Evolutionary conservation across 1,140 invertebrate genomes (phyloP).

Genomic region (Antheraea pernyi): DNA sequence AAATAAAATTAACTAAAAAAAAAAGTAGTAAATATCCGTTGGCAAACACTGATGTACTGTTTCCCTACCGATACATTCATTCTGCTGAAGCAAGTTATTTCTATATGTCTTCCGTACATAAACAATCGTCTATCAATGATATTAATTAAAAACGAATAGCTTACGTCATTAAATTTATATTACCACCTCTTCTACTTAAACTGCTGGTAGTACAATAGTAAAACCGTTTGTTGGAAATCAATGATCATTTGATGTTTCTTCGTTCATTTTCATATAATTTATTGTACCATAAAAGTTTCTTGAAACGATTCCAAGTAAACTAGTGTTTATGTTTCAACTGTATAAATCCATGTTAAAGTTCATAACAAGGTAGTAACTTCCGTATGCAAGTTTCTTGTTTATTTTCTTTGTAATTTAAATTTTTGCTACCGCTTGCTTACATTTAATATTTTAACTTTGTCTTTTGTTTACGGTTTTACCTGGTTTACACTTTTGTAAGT

Average conservation of each 20-base stretch:
- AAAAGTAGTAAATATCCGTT: too few species aligned
- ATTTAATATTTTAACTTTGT: conserved; percentile 9
- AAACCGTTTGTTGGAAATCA: background rate
- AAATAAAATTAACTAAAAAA: too few species aligned
- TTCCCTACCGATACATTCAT: too few species aligned
- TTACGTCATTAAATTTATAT: too few species aligned
- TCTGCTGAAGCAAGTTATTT: too few species aligned
- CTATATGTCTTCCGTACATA: too few species aligned
- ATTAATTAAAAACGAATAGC: too few species aligned
- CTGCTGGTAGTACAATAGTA: background rate
- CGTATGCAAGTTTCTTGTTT: conserved; percentile 39
- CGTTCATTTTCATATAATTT: background rate
- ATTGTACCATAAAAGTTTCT: background rate
- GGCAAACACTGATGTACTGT: too few species aligned
- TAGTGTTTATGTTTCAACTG: conserved; percentile 43
- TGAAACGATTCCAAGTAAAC: conserved; percentile 10
- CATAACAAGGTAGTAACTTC: conserved; percentile 53
- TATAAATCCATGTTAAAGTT: conserved; percentile 50
- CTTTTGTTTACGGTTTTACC: background rate
- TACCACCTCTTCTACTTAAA: background rate
- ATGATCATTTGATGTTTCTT: background rate
- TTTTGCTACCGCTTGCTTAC: conserved; percentile 35
- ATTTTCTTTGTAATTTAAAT: conserved; percentile 62
- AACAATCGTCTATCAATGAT: too few species aligned
- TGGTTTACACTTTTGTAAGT: background rate